Conservation (phyloP, 1,140 invertebrate genomes). For the Dendroctonus ponderosae region DNA sequence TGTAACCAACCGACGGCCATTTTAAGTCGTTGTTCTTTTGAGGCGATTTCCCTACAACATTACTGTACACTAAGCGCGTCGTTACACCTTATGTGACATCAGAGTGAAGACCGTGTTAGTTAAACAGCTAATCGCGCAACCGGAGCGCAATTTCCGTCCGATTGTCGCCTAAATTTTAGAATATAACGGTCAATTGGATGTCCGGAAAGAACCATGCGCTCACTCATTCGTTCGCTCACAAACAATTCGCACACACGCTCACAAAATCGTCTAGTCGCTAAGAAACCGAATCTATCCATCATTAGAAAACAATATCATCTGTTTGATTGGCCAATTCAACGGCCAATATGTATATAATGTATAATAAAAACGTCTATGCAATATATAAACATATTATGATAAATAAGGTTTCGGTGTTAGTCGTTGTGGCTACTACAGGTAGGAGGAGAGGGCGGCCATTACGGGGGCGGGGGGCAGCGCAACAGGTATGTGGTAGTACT, state of each 20-base stretch:
- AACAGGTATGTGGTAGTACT: conserved; percentile 91
- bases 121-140: no score
- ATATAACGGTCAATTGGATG: neutral
- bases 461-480: conserved; percentile 72
- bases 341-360: conserved; percentile 44
- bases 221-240: conserved; percentile 2
- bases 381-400: conserved; percentile 48
- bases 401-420: conserved; percentile 46
- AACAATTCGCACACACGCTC: conserved; percentile 11
- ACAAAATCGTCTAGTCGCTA: conserved; percentile 33
- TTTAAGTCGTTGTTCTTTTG: no score
- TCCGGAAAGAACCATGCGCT: neutral
- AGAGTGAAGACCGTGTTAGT: no score
- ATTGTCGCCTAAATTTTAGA: no score
- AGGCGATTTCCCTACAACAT: no score
- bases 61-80: no score
- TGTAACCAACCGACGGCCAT: no score
- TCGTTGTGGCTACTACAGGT: conserved; percentile 50
- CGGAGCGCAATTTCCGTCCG: no score
- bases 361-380: conserved; percentile 47
- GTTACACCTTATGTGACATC: no score
- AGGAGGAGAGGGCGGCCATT: conserved; percentile 58
- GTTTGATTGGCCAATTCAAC: conserved; percentile 46
- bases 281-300: conserved; percentile 32
- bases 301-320: conserved; percentile 45